A percentile compares a stretch with the other conserved stretches of the same genome.
Evolutionary conservation across 1,140 invertebrate genomes (phyloP).

Genomic region (Phthorimaea operculella): DNA sequence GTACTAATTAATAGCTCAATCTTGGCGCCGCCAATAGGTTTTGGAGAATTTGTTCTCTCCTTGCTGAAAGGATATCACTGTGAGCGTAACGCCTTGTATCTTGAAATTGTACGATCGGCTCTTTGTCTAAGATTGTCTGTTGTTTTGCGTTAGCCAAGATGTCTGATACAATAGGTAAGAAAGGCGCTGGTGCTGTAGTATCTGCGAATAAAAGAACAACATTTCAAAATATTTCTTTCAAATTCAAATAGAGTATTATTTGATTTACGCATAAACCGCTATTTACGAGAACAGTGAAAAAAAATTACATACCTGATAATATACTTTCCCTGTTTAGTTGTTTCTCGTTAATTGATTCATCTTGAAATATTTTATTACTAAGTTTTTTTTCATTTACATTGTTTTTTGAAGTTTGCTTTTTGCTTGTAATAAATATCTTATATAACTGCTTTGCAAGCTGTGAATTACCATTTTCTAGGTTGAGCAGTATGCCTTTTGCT

Average conservation of each 20-base stretch:
- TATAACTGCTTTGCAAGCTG: slow-evolving; percentile 45
- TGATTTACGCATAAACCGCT: no score
- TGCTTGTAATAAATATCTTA: slow-evolving; percentile 19
- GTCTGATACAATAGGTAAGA: background rate
- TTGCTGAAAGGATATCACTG: background rate
- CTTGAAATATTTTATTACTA: no score
- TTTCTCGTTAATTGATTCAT: no score
- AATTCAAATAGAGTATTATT: no score
- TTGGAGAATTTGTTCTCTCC: background rate
- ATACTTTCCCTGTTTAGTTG: no score
- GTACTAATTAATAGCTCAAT: background rate
- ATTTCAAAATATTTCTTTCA: no score
- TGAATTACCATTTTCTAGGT: slow-evolving; percentile 37
- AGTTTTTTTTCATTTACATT: background rate
- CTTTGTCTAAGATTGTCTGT: background rate
- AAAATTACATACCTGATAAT: no score
- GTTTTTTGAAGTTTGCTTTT: background rate
- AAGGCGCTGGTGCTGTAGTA: background rate
- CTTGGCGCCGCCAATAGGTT: background rate
- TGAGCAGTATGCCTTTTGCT: slow-evolving; percentile 34
- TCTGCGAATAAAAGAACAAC: no score
- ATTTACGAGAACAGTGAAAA: no score
- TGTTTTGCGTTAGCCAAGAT: slow-evolving; percentile 2
- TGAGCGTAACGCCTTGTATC: slow-evolving; percentile 1
- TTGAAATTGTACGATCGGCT: slow-evolving; percentile 25